These are phyloP conservation scores for Mobula hypostoma DNA, from an alignment of 2,113 vertebrate species.

Conservation along the genomic window DNA sequence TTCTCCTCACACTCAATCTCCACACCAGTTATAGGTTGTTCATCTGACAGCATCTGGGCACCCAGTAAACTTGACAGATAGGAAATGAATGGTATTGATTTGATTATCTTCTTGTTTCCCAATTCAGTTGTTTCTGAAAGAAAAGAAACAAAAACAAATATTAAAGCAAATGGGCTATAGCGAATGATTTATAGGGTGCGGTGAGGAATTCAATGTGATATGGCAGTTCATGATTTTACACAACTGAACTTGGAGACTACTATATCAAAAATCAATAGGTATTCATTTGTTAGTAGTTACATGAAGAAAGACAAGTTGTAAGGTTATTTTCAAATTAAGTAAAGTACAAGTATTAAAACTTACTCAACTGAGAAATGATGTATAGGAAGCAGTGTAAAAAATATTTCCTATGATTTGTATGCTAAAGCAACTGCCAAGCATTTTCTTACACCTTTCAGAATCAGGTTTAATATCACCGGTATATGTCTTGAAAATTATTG, in stretches of 20 bases:
- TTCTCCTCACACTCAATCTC: conserved; percentile 94
- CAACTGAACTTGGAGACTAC: background rate
- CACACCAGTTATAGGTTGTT: conserved; percentile 79
- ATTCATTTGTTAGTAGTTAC: background rate
- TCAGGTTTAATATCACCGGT: too few relatives aligned
- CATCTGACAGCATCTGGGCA: conserved; percentile 84
- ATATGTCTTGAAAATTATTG: too few relatives aligned
- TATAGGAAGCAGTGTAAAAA: background rate
- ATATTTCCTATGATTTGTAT: background rate
- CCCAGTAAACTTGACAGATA: conserved; percentile 86
- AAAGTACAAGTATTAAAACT: background rate
- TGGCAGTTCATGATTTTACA: too few relatives aligned
- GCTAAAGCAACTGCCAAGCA: background rate
- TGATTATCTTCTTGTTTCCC: conserved; percentile 83
- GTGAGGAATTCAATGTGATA: too few relatives aligned
- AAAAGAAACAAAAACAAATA: background rate
- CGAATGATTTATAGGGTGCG: background rate
- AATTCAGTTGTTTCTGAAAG: conserved; percentile 83
- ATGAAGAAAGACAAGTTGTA: background rate
- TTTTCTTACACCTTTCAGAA: too few relatives aligned
- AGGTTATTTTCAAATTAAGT: background rate
- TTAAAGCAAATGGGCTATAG: background rate
- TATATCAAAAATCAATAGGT: background rate
- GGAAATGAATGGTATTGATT: conserved; percentile 91
- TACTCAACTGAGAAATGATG: background rate